phyloP scores from a whole-genome alignment of 64 coral and sea anemone genomes.

The Montipora foliosa region DNA sequence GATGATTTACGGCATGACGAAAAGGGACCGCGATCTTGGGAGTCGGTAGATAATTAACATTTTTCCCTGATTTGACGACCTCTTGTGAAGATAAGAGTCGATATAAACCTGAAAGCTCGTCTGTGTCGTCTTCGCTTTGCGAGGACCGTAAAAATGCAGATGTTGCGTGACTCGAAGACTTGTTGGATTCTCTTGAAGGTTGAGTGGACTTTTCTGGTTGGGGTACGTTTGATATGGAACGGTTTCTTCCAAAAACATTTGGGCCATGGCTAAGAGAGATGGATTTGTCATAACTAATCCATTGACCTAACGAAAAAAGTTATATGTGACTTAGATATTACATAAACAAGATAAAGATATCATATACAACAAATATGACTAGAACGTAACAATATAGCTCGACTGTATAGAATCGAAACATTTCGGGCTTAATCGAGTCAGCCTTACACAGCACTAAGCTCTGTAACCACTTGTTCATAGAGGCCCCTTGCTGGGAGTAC shows the following conservation, averaged over 20 bases:
- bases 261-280: background rate
- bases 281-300: background rate
- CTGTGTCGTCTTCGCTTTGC: background rate
- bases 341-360: too few relatives aligned
- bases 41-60: background rate
- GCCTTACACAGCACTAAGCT: too few relatives aligned
- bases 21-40: background rate
- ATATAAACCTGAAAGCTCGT: conserved; percentile 24
- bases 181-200: background rate
- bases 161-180: background rate
- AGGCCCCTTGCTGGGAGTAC: too few relatives aligned
- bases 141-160: background rate
- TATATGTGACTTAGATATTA: too few relatives aligned
- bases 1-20: background rate
- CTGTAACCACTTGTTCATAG: too few relatives aligned
- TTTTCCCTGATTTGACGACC: background rate
- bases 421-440: too few relatives aligned
- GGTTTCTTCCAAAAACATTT: background rate
- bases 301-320: background rate
- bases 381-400: too few relatives aligned
- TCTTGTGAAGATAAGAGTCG: conserved; percentile 15
- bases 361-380: too few relatives aligned
- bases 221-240: background rate
- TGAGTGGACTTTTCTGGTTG: background rate
- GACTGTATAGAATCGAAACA: too few relatives aligned